Percentiles rank a stretch among this genome's conserved stretches.
Evolutionary conservation across 2,888 invertebrate species (phyloP).

Genomic region (Tetrapedia diversipes): DNA sequence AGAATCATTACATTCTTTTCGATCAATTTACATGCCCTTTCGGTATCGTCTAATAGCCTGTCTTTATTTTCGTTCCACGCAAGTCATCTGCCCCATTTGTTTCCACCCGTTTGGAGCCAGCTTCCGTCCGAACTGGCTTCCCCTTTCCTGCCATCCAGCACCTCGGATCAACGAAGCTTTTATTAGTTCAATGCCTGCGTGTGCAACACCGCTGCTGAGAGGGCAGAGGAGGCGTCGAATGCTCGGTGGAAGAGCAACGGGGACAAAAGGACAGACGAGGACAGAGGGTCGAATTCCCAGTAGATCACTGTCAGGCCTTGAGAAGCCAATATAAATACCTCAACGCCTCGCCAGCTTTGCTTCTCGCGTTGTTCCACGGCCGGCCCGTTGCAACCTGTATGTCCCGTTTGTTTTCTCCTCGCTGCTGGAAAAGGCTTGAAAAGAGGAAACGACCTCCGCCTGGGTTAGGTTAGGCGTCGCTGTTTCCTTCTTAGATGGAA

Average conservation of each 20-base stretch:
- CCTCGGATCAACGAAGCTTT: constrained; percentile 69
- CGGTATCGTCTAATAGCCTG: constrained; percentile 38
- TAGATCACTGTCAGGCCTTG: constrained; percentile 82
- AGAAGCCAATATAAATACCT: constrained; percentile 82
- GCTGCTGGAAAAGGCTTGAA: constrained; percentile 19
- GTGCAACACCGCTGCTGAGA: constrained; percentile 23
- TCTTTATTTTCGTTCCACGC: constrained; percentile 40
- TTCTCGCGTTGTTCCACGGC: constrained; percentile 67
- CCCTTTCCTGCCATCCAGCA: constrained; percentile 47
- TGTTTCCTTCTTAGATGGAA: background rate
- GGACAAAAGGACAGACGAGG: constrained; percentile 63
- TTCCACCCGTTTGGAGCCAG: constrained; percentile 40
- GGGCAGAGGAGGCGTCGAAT: constrained; percentile 39
- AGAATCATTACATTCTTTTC: too few relatives aligned
- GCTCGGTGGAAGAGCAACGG: constrained; percentile 56
- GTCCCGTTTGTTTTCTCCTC: constrained; percentile 68
- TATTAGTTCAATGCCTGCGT: constrained; percentile 75
- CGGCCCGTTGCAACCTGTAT: constrained; percentile 66
- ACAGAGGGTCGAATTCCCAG: constrained; percentile 78
- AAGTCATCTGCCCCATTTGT: constrained; percentile 36
- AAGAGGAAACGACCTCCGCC: background rate
- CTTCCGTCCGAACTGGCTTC: constrained; percentile 6
- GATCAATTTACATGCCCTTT: constrained; percentile 45
- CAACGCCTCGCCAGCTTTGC: constrained; percentile 75
- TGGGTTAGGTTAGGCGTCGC: too few relatives aligned